Conservation (phyloP, 1,140 invertebrate species). For the Lineus longissimus region DNA sequence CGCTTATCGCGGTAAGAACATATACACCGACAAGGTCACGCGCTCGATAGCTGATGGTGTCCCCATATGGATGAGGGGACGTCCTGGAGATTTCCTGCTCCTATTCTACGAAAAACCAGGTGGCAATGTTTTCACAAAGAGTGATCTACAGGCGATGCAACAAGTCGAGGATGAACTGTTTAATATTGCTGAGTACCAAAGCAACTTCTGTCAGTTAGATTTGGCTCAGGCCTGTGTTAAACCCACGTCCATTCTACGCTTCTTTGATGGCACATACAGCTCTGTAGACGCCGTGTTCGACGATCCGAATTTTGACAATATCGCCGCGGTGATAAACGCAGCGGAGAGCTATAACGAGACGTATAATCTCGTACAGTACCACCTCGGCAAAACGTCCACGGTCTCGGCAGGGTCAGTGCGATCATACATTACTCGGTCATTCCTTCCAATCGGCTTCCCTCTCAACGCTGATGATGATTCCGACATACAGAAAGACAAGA, state of each 20-base stretch:
- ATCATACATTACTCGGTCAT: neutral
- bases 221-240: neutral
- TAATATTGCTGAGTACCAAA: neutral
- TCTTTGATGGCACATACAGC: neutral
- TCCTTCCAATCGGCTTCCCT: neutral
- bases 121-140: constrained; percentile 1
- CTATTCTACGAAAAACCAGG: constrained; percentile 1
- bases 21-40: neutral
- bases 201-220: neutral
- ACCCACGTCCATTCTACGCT: neutral
- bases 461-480: neutral
- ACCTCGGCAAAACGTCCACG: neutral
- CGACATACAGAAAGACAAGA: neutral
- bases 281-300: neutral
- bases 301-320: neutral
- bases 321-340: neutral
- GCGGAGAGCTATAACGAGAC: neutral
- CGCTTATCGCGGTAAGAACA: neutral
- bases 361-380: neutral
- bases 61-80: neutral
- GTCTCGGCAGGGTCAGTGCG: neutral
- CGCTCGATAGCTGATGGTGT: neutral
- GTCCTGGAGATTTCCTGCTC: too few species aligned
- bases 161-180: neutral
- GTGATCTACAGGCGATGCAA: constrained; percentile 2